Conservation (phyloP, 2,888 invertebrate genomes). For the Tenodera sinensis region DNA sequence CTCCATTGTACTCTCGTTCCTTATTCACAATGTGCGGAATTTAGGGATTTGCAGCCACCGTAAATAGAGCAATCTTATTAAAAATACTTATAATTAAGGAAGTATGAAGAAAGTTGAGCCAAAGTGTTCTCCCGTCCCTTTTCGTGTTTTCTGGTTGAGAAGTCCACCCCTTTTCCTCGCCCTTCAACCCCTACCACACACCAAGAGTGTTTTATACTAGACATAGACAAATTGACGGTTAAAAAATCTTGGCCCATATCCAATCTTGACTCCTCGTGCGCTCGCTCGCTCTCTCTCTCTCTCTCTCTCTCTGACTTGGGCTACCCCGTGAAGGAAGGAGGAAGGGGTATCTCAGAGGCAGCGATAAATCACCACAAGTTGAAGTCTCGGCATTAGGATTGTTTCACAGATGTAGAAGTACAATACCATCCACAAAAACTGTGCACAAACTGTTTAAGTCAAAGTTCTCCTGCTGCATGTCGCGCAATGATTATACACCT, state of each 20-base stretch:
- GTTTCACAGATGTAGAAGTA: background rate
- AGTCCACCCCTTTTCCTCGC: background rate
- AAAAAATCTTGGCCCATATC: conserved; percentile 1
- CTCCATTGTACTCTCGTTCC: too few relatives aligned
- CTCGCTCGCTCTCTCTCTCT: background rate
- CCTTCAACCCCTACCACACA: background rate
- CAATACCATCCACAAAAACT: background rate
- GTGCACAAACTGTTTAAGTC: background rate
- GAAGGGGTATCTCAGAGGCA: background rate
- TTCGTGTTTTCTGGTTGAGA: background rate
- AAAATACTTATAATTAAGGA: background rate
- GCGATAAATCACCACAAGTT: background rate
- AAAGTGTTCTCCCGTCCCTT: background rate
- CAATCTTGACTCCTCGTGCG: background rate
- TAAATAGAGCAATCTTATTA: background rate
- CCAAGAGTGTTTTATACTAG: background rate
- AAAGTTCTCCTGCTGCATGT: too few relatives aligned
- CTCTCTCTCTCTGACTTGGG: background rate
- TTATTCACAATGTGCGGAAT: background rate
- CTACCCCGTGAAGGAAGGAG: background rate
- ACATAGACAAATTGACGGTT: conserved; percentile 5
- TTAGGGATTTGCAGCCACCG: too few relatives aligned
- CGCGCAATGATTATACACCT: too few relatives aligned
- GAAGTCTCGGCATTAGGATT: background rate
- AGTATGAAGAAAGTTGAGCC: background rate